Evolutionary conservation across 2,888 invertebrate species (phyloP), one percentile per base, ranked within the genome.

Genomic region (Cabera pusaria): DNA sequence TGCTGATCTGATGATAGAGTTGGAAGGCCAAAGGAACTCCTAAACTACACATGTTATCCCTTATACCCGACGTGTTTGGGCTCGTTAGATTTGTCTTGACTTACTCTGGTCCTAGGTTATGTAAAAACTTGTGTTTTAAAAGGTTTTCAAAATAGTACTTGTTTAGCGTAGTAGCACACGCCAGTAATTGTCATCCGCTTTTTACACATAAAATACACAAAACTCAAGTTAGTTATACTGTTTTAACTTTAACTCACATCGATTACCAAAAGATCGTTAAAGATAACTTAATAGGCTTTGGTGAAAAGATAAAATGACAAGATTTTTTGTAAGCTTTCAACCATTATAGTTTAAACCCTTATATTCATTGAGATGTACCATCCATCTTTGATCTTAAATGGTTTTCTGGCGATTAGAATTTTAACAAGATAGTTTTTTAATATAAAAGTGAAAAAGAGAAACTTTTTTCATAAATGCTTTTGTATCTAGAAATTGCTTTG

Each of bases 221-320:
- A n/a, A n/a, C n/a, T n/a, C n/a, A n/a, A n/a, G n/a, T 14, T 14
- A 14, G 2, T 4, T 14, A 3, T 14, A 14, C 14, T 14, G 14
- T 14, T 14, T 14, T 14, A 14, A 14, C 14, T 36, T 24, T 36
- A 35, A 31, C 26, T 47, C 35, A 47, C 35, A 36, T 31, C 31
- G 34, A 49, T 46, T 43, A 38, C 32, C 19, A 5, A 45, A 49
- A 51, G 31, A 40, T 27, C 31, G 21, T 39, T 49, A 32, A 46
- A 51, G 49, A 52, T 41, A 52, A 35, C 52, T 56, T 58, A 33
- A 40, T 40, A 25, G 35, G 34, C 44, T 51, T 51, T 23, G 9
- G 17, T 9, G 4, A 20, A 32, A 23, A 33, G 20, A 41, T 41
- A 41, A 41, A 26, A 24, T 2, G 23, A 18, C 27, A 23, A 25